Evolutionary conservation across 2,888 invertebrate genomes (phyloP), one percentile per base, ranked within the genome.

Genomic region (Trichacis sp.): DNA sequence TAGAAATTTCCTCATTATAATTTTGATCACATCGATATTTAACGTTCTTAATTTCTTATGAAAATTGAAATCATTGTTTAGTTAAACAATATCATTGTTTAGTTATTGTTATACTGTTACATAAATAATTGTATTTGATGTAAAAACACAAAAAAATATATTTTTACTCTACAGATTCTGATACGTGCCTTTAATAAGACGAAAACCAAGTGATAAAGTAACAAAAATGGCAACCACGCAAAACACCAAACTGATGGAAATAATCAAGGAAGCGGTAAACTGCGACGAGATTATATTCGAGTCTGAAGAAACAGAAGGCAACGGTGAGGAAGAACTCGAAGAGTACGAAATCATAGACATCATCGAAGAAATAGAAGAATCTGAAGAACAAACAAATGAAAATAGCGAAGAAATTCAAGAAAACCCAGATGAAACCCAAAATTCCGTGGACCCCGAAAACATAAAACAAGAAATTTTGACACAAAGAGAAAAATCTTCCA

Each of bases 301-400:
- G 36, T 65, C 74, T 1, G 78, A 78, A 38, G 75, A 61, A n/a
- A 68, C 70, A 1, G 77, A 76, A 8, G 78, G 74, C 15, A 64
- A 57, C 1, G 72, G 62, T 9, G 76, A 77, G 24, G 71, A 72
- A 6, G 76, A 78, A 54, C 71, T 77, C n/a, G 81, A 81, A 50
- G 83, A 83, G 55, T 82, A 82, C 36, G 82, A 82, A 68, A 76
- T 75, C 40, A 76, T 77, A 9, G 45, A 75, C 19, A 77, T 77
- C 62, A 79, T 83, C 42, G 84, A 82, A 62, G 82, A 82, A 55
- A 71, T 81, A 14, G 80, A 79, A 47, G 83, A 76, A 46, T 61
- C 68, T 12, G 68, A 73, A 15, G 58, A 67, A 6, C 51, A 20
- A 11, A 18, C 29, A 38, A 47, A 15, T 8, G 38, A 20, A 38